Conservation (phyloP, 2,113 vertebrate species). For the Sturnus vulgaris region DNA sequence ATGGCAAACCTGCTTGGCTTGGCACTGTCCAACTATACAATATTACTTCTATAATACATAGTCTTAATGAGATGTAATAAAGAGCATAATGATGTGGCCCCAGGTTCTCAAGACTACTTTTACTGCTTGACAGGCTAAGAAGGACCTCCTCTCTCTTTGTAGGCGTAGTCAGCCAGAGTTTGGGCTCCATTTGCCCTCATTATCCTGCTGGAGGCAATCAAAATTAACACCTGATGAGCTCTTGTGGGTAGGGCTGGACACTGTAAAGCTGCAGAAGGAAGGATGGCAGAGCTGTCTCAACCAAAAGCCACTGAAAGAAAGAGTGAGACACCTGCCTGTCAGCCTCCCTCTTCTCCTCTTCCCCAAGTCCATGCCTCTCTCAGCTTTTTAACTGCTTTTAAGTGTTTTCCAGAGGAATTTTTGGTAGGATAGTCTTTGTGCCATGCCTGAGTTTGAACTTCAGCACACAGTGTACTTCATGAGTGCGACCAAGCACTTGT, state of each 20-base stretch:
- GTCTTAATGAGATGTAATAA: conserved; percentile 10
- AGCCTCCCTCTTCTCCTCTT: not conserved
- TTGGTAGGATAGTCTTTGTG: not conserved
- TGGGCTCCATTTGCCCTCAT: not conserved
- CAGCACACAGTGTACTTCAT: fast-evolving
- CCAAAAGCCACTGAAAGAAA: not conserved
- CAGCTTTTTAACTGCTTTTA: not conserved
- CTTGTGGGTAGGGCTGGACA: not conserved
- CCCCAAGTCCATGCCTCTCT: not conserved
- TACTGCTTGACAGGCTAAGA: not conserved
- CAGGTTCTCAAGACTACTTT: not conserved
- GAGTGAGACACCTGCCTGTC: not conserved
- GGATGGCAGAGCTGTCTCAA: not conserved
- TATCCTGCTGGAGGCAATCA: not conserved
- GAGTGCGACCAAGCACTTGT: fast-evolving
- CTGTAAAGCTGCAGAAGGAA: not conserved
- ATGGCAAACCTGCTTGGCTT: not conserved
- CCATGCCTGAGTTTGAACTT: fast-evolving
- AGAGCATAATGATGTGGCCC: not conserved
- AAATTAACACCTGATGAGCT: not conserved
- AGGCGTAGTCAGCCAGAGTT: not conserved
- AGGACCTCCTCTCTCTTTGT: not conserved
- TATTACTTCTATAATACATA: not conserved
- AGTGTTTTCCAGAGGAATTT: not conserved
- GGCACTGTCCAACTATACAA: not conserved